A percentile compares a stretch with the other conserved stretches of the same genome.
phyloP scores from a whole-genome alignment of 1,140 invertebrate genomes.

The Caerostris extrusa region DNA sequence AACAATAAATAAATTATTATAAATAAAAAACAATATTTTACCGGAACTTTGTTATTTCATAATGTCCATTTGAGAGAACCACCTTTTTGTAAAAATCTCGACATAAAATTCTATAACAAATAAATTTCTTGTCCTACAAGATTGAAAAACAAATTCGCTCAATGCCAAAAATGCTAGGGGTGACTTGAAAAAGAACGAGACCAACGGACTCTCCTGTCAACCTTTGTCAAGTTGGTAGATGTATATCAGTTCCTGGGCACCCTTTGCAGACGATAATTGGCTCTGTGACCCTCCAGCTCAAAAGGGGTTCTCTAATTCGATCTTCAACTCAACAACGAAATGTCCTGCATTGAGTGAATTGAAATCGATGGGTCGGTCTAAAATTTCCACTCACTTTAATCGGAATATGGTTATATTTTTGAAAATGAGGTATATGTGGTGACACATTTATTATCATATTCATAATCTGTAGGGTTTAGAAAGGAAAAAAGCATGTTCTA shows the following conservation, averaged over 20 bases:
- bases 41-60: too few relatives aligned
- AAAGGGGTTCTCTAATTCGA: not conserved
- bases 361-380: not conserved
- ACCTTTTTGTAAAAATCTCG: too few relatives aligned
- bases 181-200: not conserved
- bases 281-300: not conserved
- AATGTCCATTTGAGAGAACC: too few relatives aligned
- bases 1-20: too few relatives aligned
- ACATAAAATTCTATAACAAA: too few relatives aligned
- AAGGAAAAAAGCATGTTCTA: not conserved
- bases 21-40: too few relatives aligned
- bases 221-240: not conserved
- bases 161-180: too few relatives aligned
- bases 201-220: constrained; percentile 17
- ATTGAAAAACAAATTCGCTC: too few relatives aligned
- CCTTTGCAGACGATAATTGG: constrained; percentile 4
- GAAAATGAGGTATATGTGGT: not conserved
- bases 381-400: not conserved
- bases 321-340: not conserved
- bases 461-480: not conserved
- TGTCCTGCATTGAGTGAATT: not conserved
- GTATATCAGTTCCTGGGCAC: not conserved
- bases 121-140: too few relatives aligned
- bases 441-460: not conserved
- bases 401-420: not conserved